phyloP scores from a whole-genome alignment of 2,797 vertebrate genomes.

The Molossus molossus region DNA sequence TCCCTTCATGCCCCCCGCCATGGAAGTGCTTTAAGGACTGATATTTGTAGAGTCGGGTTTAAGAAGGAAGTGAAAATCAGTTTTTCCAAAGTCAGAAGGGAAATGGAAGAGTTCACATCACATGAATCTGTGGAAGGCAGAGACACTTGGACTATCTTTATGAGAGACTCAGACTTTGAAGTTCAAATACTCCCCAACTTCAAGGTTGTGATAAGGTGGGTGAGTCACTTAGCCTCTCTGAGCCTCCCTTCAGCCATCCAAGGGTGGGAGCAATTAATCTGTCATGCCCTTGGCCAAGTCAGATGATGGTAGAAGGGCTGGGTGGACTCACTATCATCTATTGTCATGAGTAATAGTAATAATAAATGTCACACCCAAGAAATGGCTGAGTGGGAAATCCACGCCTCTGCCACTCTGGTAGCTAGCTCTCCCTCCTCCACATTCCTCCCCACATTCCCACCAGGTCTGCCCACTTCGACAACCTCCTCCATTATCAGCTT shows the following conservation, averaged over 20 bases:
- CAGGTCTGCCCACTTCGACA: background rate
- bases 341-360: background rate
- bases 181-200: background rate
- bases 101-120: constrained; percentile 51
- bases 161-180: background rate
- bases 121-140: background rate
- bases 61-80: constrained; percentile 62
- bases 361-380: background rate
- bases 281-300: background rate
- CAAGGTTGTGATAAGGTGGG: background rate
- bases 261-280: background rate
- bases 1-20: background rate
- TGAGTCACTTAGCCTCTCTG: background rate
- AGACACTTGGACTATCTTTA: background rate
- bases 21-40: background rate
- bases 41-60: background rate
- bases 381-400: background rate
- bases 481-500: background rate
- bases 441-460: background rate
- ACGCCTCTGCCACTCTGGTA: background rate
- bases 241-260: background rate
- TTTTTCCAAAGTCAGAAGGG: constrained; percentile 63
- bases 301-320: background rate
- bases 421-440: background rate
- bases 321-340: background rate